These are phyloP conservation scores for Papilio aristodemus DNA, from an alignment of 1,140 invertebrate genomes.

Conservation along the genomic window DNA sequence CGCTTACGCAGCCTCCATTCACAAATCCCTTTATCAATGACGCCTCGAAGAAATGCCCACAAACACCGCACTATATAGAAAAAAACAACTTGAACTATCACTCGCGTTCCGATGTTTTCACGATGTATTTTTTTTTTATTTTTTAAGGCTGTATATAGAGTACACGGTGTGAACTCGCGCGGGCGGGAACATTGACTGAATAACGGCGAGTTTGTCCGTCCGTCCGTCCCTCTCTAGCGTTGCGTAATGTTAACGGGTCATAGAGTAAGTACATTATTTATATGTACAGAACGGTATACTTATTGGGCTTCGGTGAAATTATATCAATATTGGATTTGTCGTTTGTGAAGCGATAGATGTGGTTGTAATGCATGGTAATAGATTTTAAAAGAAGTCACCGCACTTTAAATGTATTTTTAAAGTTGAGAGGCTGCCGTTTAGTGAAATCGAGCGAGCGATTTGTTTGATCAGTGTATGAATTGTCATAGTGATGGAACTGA, in stretches of 20 bases:
- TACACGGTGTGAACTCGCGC: conserved; percentile 46
- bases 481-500: too few species aligned
- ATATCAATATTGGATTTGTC: conserved; percentile 37
- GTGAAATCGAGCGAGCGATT: neutral
- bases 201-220: conserved; percentile 59
- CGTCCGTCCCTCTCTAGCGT: conserved; percentile 61
- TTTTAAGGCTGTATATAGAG: conserved; percentile 39
- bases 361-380: neutral
- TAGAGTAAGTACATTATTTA: conserved; percentile 60
- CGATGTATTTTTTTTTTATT: conserved; percentile 40
- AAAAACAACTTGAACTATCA: conserved; percentile 39
- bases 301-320: conserved; percentile 33
- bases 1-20: conserved; percentile 63
- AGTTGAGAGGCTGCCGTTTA: neutral
- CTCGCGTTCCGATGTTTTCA: conserved; percentile 26
- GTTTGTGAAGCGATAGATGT: conserved; percentile 25
- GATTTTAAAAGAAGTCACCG: neutral
- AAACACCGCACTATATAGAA: conserved; percentile 38
- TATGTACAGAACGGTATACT: conserved; percentile 52
- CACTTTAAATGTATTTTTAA: conserved; percentile 6
- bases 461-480: neutral
- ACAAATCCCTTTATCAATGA: conserved; percentile 63
- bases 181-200: conserved; percentile 62
- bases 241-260: conserved; percentile 72
- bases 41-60: conserved; percentile 38